Base-by-base conservation (phyloP, 2,888 invertebrate genomes). In the Dryadula phaetusa region DNA sequence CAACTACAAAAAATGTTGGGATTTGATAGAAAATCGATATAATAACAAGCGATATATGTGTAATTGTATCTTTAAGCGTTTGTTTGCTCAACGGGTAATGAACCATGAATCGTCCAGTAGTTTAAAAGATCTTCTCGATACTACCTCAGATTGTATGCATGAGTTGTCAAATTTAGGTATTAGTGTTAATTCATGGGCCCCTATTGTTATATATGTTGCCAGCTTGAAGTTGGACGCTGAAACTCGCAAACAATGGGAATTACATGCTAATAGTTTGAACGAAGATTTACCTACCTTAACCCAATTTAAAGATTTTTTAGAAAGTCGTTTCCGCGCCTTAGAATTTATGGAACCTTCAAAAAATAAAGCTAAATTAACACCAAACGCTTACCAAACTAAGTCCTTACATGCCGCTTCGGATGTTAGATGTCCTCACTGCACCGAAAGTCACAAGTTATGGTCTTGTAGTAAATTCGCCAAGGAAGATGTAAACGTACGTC, bases 1-100 rank as follows among this genome's bases (percentile, higher is more conserved):
- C 16, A 77, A 67, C 58, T 76, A 76, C 34, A 22, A 44, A 7
- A 49, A 64, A 34, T 72, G 72, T 63, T 77, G 75, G 75, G 20
- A 47, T 3, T 46, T 64, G 2, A 62, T 74, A 22, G 58, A 74
- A 16, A 44, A 62, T 18, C 44, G 75, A 18, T 75, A 72, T 52
- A 72, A 72, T 44, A 75, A 76, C 49, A 74, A 74, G 46, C 70
- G 66, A 44, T 75, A 56, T 25, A 67, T 70, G 56, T 70, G 62
- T 22, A 70, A 62, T 40, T 66, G 67, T 52, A 67, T 69, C 16
- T 53, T 72, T 6, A 67, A 69, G 10, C 60, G 67, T 18, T 62
- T 70, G 20, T 68, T 70, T 49, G n/a, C 34, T 25, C 72, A 72
- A 58, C 65, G 66, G 20, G 40, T 42, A 20, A 62, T 72, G 44